These are phyloP conservation scores for Mohoua ochrocephala DNA, from an alignment of 2,113 vertebrate genomes.

Conservation along the genomic window DNA sequence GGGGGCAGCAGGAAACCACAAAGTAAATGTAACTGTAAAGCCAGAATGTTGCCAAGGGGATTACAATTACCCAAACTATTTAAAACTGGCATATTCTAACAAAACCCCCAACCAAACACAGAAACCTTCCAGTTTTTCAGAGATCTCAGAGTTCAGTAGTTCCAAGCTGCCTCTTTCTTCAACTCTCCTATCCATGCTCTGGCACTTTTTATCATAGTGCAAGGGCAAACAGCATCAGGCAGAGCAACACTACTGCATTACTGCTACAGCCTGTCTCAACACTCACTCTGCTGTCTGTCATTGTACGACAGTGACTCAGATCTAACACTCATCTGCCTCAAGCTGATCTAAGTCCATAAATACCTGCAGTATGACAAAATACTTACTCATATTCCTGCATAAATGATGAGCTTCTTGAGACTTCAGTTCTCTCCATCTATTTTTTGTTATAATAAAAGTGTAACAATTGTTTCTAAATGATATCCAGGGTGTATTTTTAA, in stretches of 20 bases:
- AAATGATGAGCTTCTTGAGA: constrained; percentile 60
- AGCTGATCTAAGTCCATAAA: background rate
- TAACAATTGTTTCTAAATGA: constrained; percentile 91
- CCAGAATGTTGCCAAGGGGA: background rate
- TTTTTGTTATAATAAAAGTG: constrained; percentile 78
- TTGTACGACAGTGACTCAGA: background rate
- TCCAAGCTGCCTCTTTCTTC: background rate
- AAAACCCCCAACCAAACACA: background rate
- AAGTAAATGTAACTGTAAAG: background rate
- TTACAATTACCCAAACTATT: background rate
- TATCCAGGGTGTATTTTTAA: constrained; percentile 88
- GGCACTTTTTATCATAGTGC: background rate
- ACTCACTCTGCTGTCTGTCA: background rate
- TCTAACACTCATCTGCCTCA: background rate
- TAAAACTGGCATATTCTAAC: background rate
- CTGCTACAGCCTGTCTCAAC: background rate
- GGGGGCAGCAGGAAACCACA: background rate
- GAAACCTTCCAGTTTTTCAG: background rate
- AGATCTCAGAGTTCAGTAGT: background rate
- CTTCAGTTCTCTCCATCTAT: constrained; percentile 70
- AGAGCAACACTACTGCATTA: background rate
- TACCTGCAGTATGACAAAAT: background rate
- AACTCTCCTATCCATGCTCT: background rate
- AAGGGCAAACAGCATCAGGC: background rate
- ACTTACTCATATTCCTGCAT: constrained; percentile 83